Evolutionary conservation across 2,797 vertebrate genomes (phyloP), one percentile per base, ranked within the genome.

Genomic region (Aulostomus chinensis): DNA sequence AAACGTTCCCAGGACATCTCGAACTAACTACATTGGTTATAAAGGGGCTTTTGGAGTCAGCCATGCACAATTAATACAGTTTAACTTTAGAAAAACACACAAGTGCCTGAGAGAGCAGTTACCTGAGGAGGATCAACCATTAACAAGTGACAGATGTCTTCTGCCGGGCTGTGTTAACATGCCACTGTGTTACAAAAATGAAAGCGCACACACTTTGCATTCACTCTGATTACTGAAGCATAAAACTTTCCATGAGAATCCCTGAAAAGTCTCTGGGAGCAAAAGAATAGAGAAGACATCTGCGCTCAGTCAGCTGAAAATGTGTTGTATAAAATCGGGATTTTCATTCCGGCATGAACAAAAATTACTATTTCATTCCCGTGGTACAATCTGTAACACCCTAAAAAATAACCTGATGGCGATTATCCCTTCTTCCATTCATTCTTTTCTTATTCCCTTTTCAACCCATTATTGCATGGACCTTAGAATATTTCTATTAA

Each of bases 121-220:
- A 81, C 79, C 84, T 80, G 79, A 86, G 81, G 48, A 68, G 50
- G 33, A 46, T 43, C 50, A 67, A 62, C 2, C 76, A 76, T n/a
- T n/a, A n/a, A n/a, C n/a, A n/a, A n/a, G n/a, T n/a, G n/a, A n/a
- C n/a, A n/a, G n/a, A n/a, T n/a, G n/a, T n/a, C n/a, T n/a, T n/a
- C n/a, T n/a, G n/a, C n/a, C n/a, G n/a, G n/a, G n/a, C n/a, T n/a
- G 65, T 67, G 68, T 63, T 72, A 49, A 77, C 41, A 64, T 50
- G 54, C 59, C 60, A 62, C 45, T 1, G 37, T 40, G 35, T 52
- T 57, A 42, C 73, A 73, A 46, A 75, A 74, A 66, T 25, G 50
- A n/a, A n/a, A 48, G 41, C 55, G 38, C 45, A 38, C 43, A 42
- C 35, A 14, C 10, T 62, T 66, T 70, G 46, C 66, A 50, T 68